These are phyloP conservation scores for Sesamia nonagrioides DNA, from an alignment of 1,140 invertebrate species.

Conservation along the genomic window DNA sequence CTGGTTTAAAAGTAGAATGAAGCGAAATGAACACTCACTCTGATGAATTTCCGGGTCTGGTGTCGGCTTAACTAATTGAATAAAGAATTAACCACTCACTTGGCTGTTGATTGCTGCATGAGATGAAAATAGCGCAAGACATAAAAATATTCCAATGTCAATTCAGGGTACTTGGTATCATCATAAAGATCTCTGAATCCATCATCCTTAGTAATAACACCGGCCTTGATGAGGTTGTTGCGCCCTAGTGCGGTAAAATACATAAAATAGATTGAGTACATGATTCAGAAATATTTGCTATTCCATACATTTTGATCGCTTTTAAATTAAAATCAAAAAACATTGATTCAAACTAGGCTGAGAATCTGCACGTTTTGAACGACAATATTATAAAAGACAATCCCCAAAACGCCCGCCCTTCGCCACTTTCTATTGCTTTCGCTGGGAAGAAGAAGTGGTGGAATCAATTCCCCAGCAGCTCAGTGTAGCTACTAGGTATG, in stretches of 20 bases:
- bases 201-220: constrained; percentile 56
- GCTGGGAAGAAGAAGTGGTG: too few relatives aligned
- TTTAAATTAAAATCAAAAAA: too few relatives aligned
- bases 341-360: too few relatives aligned
- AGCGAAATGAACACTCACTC: too few relatives aligned
- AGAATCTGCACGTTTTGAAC: too few relatives aligned
- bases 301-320: too few relatives aligned
- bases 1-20: too few relatives aligned
- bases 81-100: constrained; percentile 57
- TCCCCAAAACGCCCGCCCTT: too few relatives aligned
- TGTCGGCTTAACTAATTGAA: neutral
- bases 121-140: constrained; percentile 65
- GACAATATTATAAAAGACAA: too few relatives aligned
- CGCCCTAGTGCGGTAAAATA: constrained; percentile 55
- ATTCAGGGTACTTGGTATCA: constrained; percentile 58
- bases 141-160: constrained; percentile 65
- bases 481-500: too few relatives aligned
- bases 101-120: constrained; percentile 62
- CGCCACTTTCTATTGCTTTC: too few relatives aligned
- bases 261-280: neutral
- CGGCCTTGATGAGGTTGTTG: constrained; percentile 62
- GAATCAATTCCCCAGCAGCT: too few relatives aligned
- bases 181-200: constrained; percentile 70
- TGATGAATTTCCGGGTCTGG: neutral
- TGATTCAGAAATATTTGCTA: neutral